These are phyloP conservation scores for Macrophya annulata DNA, from an alignment of 2,888 invertebrate species.

Conservation along the genomic window DNA sequence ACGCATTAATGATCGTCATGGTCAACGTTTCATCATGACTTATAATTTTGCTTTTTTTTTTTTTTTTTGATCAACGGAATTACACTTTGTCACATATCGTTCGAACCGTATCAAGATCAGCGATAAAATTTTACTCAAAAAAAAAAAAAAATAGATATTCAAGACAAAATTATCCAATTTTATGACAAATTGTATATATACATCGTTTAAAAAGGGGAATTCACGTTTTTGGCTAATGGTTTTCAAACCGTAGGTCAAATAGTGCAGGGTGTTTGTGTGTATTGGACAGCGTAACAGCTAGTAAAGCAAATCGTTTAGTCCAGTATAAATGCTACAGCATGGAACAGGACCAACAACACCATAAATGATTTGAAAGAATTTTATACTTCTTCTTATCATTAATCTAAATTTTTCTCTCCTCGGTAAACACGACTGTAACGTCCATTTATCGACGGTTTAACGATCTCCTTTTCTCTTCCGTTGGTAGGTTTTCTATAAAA, in stretches of 20 bases:
- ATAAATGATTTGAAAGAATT: slow-evolving; percentile 61
- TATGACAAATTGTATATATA: too few species aligned
- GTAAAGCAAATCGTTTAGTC: slow-evolving; percentile 15
- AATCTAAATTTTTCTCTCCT: slow-evolving; percentile 67
- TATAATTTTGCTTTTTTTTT: too few species aligned
- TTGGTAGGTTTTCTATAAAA: too few species aligned
- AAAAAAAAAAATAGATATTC: too few species aligned
- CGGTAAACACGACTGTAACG: slow-evolving; percentile 72
- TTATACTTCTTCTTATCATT: slow-evolving; percentile 44
- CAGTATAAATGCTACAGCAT: too few species aligned
- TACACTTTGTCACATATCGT: too few species aligned
- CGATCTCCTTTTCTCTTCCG: slow-evolving; percentile 5
- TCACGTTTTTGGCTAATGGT: slow-evolving; percentile 12
- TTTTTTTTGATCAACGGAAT: too few species aligned
- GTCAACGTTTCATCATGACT: background rate
- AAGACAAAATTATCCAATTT: too few species aligned
- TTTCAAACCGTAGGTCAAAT: background rate
- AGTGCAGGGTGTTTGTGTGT: background rate
- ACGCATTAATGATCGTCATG: background rate
- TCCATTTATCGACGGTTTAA: slow-evolving; percentile 59
- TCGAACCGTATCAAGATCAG: too few species aligned
- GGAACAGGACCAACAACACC: background rate
- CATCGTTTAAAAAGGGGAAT: slow-evolving; percentile 34
- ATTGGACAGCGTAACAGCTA: background rate
- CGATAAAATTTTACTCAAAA: too few species aligned